A percentile compares a stretch with the other conserved stretches of the same genome.
Conservation (phyloP, 2,888 invertebrate species). For the Oeneis ivallda region DNA sequence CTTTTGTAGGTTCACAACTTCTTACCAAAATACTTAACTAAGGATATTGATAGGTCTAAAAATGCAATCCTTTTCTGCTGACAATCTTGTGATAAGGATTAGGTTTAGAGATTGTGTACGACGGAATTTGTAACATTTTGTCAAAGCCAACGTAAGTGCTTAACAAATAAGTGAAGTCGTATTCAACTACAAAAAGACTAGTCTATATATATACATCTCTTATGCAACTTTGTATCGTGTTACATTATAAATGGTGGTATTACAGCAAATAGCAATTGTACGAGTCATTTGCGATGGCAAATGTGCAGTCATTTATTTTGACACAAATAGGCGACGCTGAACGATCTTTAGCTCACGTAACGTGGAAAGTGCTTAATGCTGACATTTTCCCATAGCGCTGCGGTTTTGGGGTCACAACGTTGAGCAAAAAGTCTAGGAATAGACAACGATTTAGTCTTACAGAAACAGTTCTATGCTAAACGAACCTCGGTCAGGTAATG, state of each 20-base stretch:
- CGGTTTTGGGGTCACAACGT: conserved; percentile 30
- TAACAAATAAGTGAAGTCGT: too few relatives aligned
- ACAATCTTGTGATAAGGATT: too few relatives aligned
- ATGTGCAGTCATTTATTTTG: conserved; percentile 27
- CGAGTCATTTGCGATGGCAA: conserved; percentile 19
- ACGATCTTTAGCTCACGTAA: conserved; percentile 37
- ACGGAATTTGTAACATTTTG: too few relatives aligned
- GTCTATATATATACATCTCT: neutral
- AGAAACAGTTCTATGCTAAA: neutral
- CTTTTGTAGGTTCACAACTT: too few relatives aligned
- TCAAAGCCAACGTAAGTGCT: too few relatives aligned
- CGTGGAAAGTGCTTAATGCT: conserved; percentile 46
- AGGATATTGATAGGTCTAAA: too few relatives aligned
- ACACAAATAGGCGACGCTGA: conserved; percentile 28
- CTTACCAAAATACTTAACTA: too few relatives aligned
- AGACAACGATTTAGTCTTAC: neutral
- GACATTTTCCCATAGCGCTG: conserved; percentile 37
- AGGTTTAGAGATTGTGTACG: too few relatives aligned
- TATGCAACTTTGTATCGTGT: conserved; percentile 16
- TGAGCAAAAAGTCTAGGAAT: neutral
- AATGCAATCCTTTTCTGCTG: too few relatives aligned
- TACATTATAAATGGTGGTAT: conserved; percentile 7
- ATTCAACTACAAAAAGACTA: neutral
- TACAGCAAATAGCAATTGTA: conserved; percentile 6
- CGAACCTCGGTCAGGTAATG: too few relatives aligned